These are phyloP conservation scores for Amphiprion percula DNA, from an alignment of 2,113 vertebrate genomes.

Conservation along the genomic window DNA sequence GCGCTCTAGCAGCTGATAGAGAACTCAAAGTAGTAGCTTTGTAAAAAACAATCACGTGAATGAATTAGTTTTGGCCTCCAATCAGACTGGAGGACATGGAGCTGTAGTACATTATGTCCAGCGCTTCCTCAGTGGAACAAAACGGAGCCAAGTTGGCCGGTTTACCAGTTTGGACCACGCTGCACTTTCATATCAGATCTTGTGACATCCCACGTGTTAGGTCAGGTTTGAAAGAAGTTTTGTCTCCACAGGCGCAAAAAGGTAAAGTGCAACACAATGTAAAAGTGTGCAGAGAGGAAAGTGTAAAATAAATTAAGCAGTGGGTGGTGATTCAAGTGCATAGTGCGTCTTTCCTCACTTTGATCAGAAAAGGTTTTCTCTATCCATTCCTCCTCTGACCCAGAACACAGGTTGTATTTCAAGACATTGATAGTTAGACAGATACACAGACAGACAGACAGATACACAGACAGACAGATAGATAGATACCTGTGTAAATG, in stretches of 20 bases:
- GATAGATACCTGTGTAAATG: background rate
- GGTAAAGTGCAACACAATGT: constrained; percentile 21
- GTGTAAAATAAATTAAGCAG: background rate
- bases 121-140: background rate
- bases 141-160: constrained; percentile 8
- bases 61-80: background rate
- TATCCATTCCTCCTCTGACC: background rate
- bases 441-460: too few species aligned
- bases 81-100: background rate
- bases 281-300: background rate
- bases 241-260: constrained; percentile 32
- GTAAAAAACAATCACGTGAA: background rate
- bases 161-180: constrained; percentile 10
- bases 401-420: background rate
- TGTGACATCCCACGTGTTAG: background rate
- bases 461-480: background rate
- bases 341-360: too few species aligned
- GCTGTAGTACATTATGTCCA: background rate
- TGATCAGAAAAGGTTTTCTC: background rate
- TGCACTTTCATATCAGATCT: background rate
- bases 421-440: too few species aligned
- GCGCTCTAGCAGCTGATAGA: too few species aligned
- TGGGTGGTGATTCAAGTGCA: too few species aligned
- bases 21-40: too few species aligned
- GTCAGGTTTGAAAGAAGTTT: background rate